Evolutionary conservation across 2,888 invertebrate species (phyloP).

Genomic region (Molorchus minor): DNA sequence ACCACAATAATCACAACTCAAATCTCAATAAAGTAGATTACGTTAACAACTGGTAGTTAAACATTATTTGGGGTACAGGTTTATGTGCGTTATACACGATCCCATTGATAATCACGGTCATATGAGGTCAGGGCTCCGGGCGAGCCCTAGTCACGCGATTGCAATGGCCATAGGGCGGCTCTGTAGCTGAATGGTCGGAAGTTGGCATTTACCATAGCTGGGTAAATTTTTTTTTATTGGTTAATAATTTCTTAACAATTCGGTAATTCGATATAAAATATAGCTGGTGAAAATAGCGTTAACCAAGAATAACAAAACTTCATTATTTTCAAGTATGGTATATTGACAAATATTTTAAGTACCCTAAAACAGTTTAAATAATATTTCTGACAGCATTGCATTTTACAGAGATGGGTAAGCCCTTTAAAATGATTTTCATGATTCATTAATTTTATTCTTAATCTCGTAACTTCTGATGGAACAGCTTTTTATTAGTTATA

Average conservation of each 20-base stretch:
- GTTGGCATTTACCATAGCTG: conserved; percentile 49
- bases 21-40: conserved; percentile 49
- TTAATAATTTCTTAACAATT: conserved; percentile 20
- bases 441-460: no score
- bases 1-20: conserved; percentile 40
- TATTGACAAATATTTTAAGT: no score
- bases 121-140: conserved; percentile 38
- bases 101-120: conserved; percentile 44
- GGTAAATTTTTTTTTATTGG: no score
- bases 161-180: conserved; percentile 44
- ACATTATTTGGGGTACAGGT: conserved; percentile 43
- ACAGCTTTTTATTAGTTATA: conserved; percentile 1
- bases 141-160: conserved; percentile 51
- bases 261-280: neutral
- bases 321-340: no score
- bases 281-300: no score
- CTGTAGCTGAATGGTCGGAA: conserved; percentile 50
- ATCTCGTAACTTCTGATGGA: neutral
- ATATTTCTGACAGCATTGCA: no score
- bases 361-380: no score
- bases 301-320: no score
- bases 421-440: no score
- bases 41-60: conserved; percentile 45
- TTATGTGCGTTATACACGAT: conserved; percentile 53
- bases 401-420: no score